phyloP scores from a whole-genome alignment of 2,113 vertebrate species.

The Poecile atricapillus region DNA sequence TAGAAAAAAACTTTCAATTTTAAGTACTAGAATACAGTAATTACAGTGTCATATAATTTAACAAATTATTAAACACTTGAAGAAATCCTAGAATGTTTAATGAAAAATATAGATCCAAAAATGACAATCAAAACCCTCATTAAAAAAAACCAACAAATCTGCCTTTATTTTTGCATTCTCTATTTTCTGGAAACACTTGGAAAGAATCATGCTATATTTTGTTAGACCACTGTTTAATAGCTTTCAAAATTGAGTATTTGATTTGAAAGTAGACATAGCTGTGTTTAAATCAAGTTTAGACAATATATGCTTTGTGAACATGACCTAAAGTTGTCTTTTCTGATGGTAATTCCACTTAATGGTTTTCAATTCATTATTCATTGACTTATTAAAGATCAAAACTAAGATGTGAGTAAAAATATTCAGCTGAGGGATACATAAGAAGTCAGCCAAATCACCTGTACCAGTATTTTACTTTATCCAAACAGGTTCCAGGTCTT shows the following conservation, averaged over 20 bases:
- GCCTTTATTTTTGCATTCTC: not conserved
- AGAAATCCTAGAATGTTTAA: not conserved
- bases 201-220: not conserved
- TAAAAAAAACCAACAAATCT: not conserved
- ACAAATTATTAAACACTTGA: not conserved
- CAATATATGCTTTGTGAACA: not conserved
- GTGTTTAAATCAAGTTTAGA: not conserved
- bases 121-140: not conserved
- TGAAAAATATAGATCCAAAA: not conserved
- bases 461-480: not conserved
- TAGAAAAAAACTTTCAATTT: not conserved
- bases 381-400: not conserved
- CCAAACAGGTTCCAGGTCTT: not conserved
- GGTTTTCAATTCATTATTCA: not conserved
- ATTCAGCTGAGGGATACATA: not conserved
- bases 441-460: not conserved
- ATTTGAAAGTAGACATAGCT: not conserved
- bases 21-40: not conserved
- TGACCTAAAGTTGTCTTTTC: not conserved
- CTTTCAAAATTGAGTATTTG: not conserved
- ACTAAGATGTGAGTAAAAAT: not conserved
- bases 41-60: not conserved
- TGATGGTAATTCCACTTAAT: not conserved
- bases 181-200: not conserved
- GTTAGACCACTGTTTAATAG: not conserved